These are phyloP conservation scores for Cydia pomonella DNA, from an alignment of 1,140 invertebrate species.

Conservation along the genomic window DNA sequence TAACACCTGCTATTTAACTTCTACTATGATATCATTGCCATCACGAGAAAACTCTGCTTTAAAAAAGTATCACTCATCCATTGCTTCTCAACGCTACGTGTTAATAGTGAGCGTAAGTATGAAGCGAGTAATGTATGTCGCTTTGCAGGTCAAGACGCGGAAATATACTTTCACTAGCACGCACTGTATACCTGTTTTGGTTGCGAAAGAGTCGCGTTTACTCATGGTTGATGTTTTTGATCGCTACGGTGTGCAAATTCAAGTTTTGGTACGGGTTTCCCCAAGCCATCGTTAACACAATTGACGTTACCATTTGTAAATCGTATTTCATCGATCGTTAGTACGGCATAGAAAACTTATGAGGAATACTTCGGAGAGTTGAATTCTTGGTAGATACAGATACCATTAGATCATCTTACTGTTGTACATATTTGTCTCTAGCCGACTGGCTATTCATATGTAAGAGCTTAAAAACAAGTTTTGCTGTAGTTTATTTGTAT, in stretches of 20 bases:
- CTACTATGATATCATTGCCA: not conserved
- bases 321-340: too few relatives aligned
- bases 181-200: slow-evolving; percentile 8
- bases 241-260: not conserved
- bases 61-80: not conserved
- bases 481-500: too few relatives aligned
- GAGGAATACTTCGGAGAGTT: too few relatives aligned
- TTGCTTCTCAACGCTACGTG: not conserved
- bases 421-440: too few relatives aligned
- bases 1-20: not conserved
- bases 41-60: not conserved
- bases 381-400: too few relatives aligned
- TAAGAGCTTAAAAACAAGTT: too few relatives aligned
- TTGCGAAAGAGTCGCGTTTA: not conserved
- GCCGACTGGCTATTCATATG: too few relatives aligned
- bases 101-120: not conserved
- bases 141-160: not conserved
- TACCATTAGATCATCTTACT: too few relatives aligned
- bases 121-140: not conserved
- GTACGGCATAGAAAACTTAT: too few relatives aligned
- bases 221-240: not conserved
- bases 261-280: too few relatives aligned
- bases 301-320: not conserved
- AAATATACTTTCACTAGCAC: not conserved
- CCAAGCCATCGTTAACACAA: not conserved